These are phyloP conservation scores for Corythornis cristatus DNA, from an alignment of 2,113 vertebrate genomes.

Conservation along the genomic window DNA sequence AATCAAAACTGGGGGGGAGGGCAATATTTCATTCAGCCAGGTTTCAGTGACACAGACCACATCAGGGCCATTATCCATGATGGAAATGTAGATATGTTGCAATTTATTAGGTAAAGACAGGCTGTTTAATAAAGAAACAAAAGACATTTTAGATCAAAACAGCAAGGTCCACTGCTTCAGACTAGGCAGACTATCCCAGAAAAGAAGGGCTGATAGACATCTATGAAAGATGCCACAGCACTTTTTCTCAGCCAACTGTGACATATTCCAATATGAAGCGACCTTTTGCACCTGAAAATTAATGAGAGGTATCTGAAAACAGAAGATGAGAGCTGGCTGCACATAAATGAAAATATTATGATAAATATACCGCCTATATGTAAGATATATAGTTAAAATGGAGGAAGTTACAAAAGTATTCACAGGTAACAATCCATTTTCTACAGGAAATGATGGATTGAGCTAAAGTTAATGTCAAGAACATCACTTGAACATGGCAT, in stretches of 20 bases:
- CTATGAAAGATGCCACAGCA: not conserved
- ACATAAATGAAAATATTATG: not conserved
- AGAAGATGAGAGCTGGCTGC: not conserved
- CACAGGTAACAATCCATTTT: not conserved
- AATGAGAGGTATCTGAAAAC: not conserved
- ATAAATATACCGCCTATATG: not conserved
- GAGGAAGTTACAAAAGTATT: not conserved
- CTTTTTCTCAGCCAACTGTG: not conserved
- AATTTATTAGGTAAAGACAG: slow-evolving; percentile 41
- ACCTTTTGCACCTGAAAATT: not conserved
- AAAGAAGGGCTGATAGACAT: not conserved
- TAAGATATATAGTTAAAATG: not conserved
- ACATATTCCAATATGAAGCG: not conserved
- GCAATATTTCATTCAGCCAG: slow-evolving; percentile 44
- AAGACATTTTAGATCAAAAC: slow-evolving; percentile 3
- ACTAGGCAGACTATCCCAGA: not conserved
- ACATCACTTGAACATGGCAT: not conserved
- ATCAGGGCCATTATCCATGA: slow-evolving; percentile 17
- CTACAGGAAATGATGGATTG: not conserved
- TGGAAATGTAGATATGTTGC: slow-evolving; percentile 43
- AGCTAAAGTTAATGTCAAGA: not conserved
- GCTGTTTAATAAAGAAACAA: slow-evolving; percentile 28
- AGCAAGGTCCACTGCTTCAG: not conserved
- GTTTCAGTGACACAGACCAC: slow-evolving; percentile 30
- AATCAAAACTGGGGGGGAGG: slow-evolving; percentile 21